Evolutionary conservation across 2,113 vertebrate genomes (phyloP).

Genomic region (Sebastes schlegelii): DNA sequence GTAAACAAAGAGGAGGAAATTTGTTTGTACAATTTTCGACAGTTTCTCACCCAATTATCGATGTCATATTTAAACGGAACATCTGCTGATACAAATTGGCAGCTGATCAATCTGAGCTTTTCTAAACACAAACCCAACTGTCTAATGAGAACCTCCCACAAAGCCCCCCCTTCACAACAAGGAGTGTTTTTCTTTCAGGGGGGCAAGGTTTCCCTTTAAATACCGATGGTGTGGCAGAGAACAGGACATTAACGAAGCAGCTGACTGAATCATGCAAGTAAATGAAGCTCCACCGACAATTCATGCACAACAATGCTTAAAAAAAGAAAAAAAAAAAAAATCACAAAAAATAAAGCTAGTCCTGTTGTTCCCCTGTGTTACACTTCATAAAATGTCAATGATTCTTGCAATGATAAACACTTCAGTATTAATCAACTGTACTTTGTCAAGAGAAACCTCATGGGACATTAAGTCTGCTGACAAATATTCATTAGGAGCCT

Average conservation of each 20-base stretch:
- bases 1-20: constrained; percentile 48
- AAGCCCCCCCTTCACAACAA: constrained; percentile 42
- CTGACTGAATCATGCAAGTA: constrained; percentile 16
- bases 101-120: constrained; percentile 69
- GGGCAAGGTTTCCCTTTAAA: constrained; percentile 28
- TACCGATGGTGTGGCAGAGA: constrained; percentile 10
- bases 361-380: background rate
- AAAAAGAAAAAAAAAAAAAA: background rate
- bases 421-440: constrained; percentile 42
- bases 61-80: constrained; percentile 63
- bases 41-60: constrained; percentile 68
- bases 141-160: constrained; percentile 62
- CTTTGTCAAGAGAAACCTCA: constrained; percentile 49
- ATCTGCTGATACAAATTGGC: constrained; percentile 73
- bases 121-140: constrained; percentile 56
- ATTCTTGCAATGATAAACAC: constrained; percentile 13
- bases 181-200: constrained; percentile 24
- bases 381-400: constrained; percentile 15
- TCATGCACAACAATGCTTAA: constrained; percentile 14
- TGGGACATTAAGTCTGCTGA: constrained; percentile 57
- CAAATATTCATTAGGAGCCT: constrained; percentile 62
- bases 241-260: constrained; percentile 20
- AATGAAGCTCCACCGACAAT: constrained; percentile 4
- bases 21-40: constrained; percentile 47
- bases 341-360: constrained; percentile 13